These are phyloP conservation scores for Hypsopygia costalis DNA, from an alignment of 2,888 invertebrate species.

Conservation along the genomic window DNA sequence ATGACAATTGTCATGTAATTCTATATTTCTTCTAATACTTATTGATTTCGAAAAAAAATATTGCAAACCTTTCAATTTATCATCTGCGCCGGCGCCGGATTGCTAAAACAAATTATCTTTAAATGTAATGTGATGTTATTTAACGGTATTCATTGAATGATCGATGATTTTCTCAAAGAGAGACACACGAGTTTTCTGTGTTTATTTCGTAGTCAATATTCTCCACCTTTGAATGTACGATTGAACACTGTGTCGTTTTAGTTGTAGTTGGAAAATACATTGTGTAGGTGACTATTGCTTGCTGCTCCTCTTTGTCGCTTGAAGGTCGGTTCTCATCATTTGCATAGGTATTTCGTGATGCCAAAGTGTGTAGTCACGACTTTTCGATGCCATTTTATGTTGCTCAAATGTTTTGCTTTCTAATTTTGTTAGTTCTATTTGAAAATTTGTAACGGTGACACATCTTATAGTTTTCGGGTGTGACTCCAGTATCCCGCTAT, in stretches of 20 bases:
- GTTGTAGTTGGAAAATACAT: conserved; percentile 20
- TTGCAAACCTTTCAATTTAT: conserved; percentile 33
- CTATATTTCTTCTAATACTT: too few species aligned
- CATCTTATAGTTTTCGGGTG: too few species aligned
- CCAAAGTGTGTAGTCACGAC: conserved; percentile 51
- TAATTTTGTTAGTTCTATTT: conserved; percentile 16
- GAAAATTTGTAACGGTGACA: background rate
- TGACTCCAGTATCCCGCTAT: too few species aligned
- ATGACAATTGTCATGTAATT: too few species aligned
- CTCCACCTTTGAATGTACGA: background rate
- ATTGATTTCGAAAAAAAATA: too few species aligned
- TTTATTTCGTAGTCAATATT: conserved; percentile 8
- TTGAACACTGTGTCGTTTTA: conserved; percentile 19
- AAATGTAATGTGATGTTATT: conserved; percentile 44
- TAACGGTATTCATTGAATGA: conserved; percentile 41
- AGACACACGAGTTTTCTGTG: conserved; percentile 20
- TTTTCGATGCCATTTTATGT: conserved; percentile 41
- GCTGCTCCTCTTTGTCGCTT: conserved; percentile 33
- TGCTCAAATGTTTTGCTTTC: conserved; percentile 30
- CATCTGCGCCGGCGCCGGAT: conserved; percentile 31
- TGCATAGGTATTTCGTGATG: conserved; percentile 49
- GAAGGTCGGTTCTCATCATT: conserved; percentile 62
- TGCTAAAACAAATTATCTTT: conserved; percentile 46
- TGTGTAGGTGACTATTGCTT: conserved; percentile 17
- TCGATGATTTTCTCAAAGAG: conserved; percentile 25